These are phyloP conservation scores for Crotalus tigris DNA, from an alignment of 2,113 vertebrate species.

Conservation along the genomic window DNA sequence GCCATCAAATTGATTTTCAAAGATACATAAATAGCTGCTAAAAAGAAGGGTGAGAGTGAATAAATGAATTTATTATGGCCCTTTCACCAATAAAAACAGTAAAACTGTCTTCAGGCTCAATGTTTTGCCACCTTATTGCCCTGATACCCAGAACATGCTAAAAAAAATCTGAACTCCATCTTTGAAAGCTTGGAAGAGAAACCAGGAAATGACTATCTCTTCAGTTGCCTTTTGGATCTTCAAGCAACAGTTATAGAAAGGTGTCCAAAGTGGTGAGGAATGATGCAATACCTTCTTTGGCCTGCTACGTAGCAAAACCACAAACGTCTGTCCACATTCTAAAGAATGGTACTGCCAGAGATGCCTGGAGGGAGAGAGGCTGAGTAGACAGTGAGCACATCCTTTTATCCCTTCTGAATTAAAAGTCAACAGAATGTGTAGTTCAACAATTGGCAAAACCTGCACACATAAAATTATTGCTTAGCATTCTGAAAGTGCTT, in stretches of 20 bases:
- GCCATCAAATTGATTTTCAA: constrained; percentile 33
- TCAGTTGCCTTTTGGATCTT: not conserved
- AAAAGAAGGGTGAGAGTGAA: not conserved
- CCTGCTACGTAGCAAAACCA: not conserved
- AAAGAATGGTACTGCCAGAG: not conserved
- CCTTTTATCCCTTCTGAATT: not conserved
- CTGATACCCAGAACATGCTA: not conserved
- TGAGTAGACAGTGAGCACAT: not conserved
- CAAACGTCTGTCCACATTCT: not conserved
- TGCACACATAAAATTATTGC: not conserved
- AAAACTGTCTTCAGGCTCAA: not conserved
- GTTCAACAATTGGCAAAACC: not conserved
- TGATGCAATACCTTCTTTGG: not conserved
- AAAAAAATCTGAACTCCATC: not conserved
- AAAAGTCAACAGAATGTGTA: not conserved
- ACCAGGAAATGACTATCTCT: not conserved
- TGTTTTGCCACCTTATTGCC: not conserved
- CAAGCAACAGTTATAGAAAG: not conserved
- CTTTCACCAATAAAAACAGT: not conserved
- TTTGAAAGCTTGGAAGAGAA: not conserved
- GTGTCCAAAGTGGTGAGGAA: not conserved
- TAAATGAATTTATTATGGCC: not conserved
- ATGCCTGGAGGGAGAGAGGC: not conserved
- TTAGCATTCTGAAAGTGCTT: not conserved
- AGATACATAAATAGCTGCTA: not conserved